Conservation (phyloP, 2,113 vertebrate genomes). For the Dryoscopus gambensis region DNA sequence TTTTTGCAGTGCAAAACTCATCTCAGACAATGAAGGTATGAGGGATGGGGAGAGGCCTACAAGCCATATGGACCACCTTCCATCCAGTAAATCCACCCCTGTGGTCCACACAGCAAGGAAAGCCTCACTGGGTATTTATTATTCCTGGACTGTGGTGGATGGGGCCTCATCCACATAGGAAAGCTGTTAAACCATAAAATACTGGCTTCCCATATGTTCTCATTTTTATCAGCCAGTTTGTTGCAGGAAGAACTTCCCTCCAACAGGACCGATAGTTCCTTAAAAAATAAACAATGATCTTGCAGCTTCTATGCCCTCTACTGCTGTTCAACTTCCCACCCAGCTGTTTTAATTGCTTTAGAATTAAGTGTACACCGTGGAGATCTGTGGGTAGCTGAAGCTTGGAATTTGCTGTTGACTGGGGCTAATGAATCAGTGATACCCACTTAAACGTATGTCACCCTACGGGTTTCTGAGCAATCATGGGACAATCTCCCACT, state of each 20-base stretch:
- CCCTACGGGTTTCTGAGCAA: background rate
- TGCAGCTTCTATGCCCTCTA: background rate
- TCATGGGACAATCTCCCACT: background rate
- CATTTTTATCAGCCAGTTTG: background rate
- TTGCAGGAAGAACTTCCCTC: conserved; percentile 3
- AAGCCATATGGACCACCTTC: background rate
- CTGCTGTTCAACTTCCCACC: background rate
- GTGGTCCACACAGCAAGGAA: background rate
- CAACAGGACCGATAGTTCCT: background rate
- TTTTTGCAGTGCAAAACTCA: background rate
- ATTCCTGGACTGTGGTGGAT: background rate
- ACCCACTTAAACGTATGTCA: background rate
- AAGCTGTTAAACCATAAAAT: background rate
- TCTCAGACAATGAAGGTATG: rapidly evolving
- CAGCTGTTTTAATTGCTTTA: conserved; percentile 61
- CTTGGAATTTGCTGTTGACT: background rate
- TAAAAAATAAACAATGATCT: background rate
- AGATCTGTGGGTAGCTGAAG: conserved; percentile 16
- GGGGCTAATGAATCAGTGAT: conserved; percentile 26
- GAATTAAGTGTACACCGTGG: conserved; percentile 5
- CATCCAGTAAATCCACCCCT: background rate
- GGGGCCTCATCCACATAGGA: background rate
- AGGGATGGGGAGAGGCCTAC: background rate
- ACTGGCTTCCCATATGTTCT: background rate
- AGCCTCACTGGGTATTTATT: background rate